Evolutionary conservation across 1,140 invertebrate species (phyloP).

Genomic region (Heliconius hewitsoni): DNA sequence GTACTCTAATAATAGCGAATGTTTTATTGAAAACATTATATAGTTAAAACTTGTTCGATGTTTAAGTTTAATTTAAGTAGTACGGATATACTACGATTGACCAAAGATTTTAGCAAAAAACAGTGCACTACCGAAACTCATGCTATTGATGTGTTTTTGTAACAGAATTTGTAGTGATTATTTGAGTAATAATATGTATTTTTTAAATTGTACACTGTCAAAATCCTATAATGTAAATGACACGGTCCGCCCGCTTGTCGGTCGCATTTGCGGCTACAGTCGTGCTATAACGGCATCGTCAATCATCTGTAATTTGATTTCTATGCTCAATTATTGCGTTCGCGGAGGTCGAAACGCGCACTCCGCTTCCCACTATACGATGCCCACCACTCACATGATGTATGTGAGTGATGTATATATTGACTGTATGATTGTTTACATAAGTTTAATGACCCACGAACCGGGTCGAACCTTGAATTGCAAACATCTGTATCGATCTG

Average conservation of each 20-base stretch:
- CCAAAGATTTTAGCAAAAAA: neutral
- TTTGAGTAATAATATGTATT: neutral
- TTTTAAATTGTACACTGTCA: constrained; percentile 52
- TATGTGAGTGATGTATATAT: constrained; percentile 29
- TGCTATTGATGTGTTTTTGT: neutral
- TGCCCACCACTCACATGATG: constrained; percentile 44
- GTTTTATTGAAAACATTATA: neutral
- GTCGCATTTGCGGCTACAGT: constrained; percentile 72
- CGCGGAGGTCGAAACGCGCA: constrained; percentile 71
- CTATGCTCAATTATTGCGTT: constrained; percentile 81
- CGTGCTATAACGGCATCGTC: constrained; percentile 78
- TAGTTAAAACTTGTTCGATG: constrained; percentile 7
- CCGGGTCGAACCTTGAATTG: constrained; percentile 23
- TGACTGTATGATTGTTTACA: constrained; percentile 29
- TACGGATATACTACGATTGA: neutral
- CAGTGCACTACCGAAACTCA: too few relatives aligned
- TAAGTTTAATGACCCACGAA: constrained; percentile 38
- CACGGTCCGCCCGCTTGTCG: constrained; percentile 65
- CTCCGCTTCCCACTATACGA: constrained; percentile 55
- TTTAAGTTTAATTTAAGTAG: neutral
- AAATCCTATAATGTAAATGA: constrained; percentile 75
- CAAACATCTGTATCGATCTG: constrained; percentile 23
- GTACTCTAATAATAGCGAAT: neutral
- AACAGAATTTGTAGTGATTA: neutral
- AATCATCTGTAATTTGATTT: constrained; percentile 81